Evolutionary conservation across 2,888 invertebrate genomes (phyloP), one percentile per base, ranked within the genome.

Genomic region (Drosophila peninsularis): DNA sequence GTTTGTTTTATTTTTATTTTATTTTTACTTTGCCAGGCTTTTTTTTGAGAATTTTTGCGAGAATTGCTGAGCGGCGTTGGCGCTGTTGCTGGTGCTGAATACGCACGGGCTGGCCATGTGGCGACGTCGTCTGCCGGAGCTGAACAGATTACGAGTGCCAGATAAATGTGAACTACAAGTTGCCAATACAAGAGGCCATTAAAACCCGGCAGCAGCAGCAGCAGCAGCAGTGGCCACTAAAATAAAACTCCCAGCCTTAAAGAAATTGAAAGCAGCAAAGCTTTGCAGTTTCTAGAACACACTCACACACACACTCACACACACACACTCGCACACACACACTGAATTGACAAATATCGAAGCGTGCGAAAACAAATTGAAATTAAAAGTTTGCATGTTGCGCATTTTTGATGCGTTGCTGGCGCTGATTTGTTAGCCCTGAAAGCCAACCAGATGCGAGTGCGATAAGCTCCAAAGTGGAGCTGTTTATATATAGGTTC

Each of bases 111-210:
- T 66, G 71, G 73, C 74, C 58, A 70, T 76, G 70, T 66, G 79
- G 76, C 68, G 71, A 71, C 64, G 52, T 63, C 37, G 62, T 32
- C 39, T 54, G 66, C 53, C 42, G 71, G 50, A 61, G 58, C 74
- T 70, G 74, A 64, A 47, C 77, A 90, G 90, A 90, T 90, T 88
- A 90, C 88, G 77, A 86, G 80, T 81, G 76, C 80, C 84, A 88
- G 90, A 90, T 90, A 90, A 90, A 86, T 90, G 80, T 79, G 81
- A 88, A 81, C 82, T 86, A 90, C 90, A 90, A 90, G 90, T 90
- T 89, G 90, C 80, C 83, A 81, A 86, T 88, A 88, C 88, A 86
- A 82, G 88, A 88, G 88, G 88, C 88, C 86, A 87, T 87, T 87
- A 87, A 87, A 87, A 83, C 83, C 83, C 64, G 52, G 64, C 64